Base-by-base conservation (phyloP, 1,140 invertebrate species). In the Glossosoma conforme region DNA sequence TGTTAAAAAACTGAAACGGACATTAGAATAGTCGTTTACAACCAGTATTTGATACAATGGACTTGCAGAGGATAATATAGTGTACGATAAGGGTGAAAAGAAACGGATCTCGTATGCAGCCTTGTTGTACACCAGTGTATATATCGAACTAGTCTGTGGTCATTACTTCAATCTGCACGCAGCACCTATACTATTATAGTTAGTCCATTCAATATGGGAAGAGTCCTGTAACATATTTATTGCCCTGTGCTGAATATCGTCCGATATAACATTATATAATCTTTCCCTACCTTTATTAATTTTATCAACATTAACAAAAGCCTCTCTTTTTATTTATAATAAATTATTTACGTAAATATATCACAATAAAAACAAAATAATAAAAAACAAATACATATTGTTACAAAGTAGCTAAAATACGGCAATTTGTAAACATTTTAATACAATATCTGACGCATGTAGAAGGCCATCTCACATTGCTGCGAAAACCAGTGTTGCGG, bases 1-100 rank as follows among this genome's bases (percentile, higher is more conserved):
- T 36, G 15, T 10, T 22, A 8, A 46, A 22, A 3, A 36, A 22
- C 44, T 46, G 44, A 36, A 44, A 33, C 0, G 33, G 6, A 30
- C 4, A 2, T 2, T 30, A 19, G 1, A 0, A 25, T 10, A 42
- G 3, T 25, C 11, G 5, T 6, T 4, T 24, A n/a, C 13, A 2
- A 20, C 19, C 19, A 3, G 19, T n/a, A n/a, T n/a, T n/a, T n/a
- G n/a, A n/a, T n/a, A n/a, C n/a, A n/a, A n/a, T n/a, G n/a, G n/a
- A n/a, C 37, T 36, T 15, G 14, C 10, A 14, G 13, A 8, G 33
- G 14, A 9, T 36, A 14, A n/a, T 17, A 13, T 13, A 8, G 4
- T 8, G 9, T 36, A 17, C 14, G 10, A 15, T 36, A 35, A 35
- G 15, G 5, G 13, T 5, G 5, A 5, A 5, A 35, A 35, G n/a